Conservation (phyloP, 1,140 invertebrate genomes). For the Hyposmocoma kahamanoa region DNA sequence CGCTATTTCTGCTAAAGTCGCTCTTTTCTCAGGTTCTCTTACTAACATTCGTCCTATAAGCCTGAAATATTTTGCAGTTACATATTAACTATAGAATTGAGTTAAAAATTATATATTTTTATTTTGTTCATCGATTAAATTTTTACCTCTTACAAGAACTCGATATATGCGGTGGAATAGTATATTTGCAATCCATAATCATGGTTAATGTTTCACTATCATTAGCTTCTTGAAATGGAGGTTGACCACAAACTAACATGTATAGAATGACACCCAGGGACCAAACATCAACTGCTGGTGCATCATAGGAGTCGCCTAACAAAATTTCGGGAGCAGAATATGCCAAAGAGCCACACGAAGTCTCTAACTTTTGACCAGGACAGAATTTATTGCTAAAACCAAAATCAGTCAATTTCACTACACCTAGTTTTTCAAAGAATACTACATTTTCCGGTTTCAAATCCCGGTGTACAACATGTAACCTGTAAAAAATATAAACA, state of each 20-base stretch:
- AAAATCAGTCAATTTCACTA: slow-evolving; percentile 99
- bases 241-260: slow-evolving; percentile 97
- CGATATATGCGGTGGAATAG: slow-evolving; percentile 92
- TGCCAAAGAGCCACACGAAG: slow-evolving; percentile 98
- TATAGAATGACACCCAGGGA: slow-evolving; percentile 98
- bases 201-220: slow-evolving; percentile 99
- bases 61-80: slow-evolving; percentile 75
- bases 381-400: slow-evolving; percentile 98
- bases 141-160: slow-evolving; percentile 85
- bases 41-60: slow-evolving; percentile 95
- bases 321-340: slow-evolving; percentile 99
- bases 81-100: too few relatives aligned
- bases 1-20: slow-evolving; percentile 91
- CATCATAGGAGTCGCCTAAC: slow-evolving; percentile 95
- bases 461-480: slow-evolving; percentile 95
- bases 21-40: slow-evolving; percentile 91
- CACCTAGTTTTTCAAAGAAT: slow-evolving; percentile 97
- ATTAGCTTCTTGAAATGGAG: slow-evolving; percentile 99
- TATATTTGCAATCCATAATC: slow-evolving; percentile 99
- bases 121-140: too few relatives aligned
- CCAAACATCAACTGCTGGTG: slow-evolving; percentile 98
- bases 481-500: slow-evolving; percentile 45
- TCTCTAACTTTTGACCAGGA: slow-evolving; percentile 97
- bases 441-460: slow-evolving; percentile 99
- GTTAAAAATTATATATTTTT: too few relatives aligned